Base-by-base conservation (phyloP, 2,888 invertebrate genomes). In the Myathropa florea region DNA sequence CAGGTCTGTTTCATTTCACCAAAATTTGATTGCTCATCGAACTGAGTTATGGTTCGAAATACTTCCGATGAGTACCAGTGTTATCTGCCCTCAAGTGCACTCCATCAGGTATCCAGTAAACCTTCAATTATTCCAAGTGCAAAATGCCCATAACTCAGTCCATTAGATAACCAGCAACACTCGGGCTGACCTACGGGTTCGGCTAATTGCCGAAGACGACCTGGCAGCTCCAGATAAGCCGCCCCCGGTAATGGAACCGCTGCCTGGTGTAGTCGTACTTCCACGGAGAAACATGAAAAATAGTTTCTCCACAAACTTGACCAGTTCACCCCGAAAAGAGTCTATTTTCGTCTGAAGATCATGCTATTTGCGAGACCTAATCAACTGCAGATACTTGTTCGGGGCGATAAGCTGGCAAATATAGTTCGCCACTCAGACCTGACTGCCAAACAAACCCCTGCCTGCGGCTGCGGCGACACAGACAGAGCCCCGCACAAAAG, bases 141-240 rank as follows among this genome's bases (percentile, higher is more conserved):
- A 64, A 73, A 57, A 64, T 64, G 73, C 73, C 59, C 73, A 73
- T 73, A 73, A 73, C 73, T 73, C 73, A 64, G 55, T 7, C 26
- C 21, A 21, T 23, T 23, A 18, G 55, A 60, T 61, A 26, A 23
- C 30, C 60, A 18, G 21, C 53, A n/a, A 3, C 9, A 57, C 59
- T 23, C 12, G 12, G 12, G 23, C 18, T 33, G 28, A 18, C 59
- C 68, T 14, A 21, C 21, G 68, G 68, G 46, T 46, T 46, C 18
- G 18, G 6, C 46, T 46, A 46, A 46, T 46, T 46, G 18, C 46
- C 46, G 7, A 18, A 7, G 46, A n/a, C 46, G 39, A 39, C n/a
- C 39, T 14, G 3, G n/a, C 1, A n/a, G 33, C 39, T 39, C 1
- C n/a, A 12, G 39, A 39, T 39, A 39, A 39, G 39, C 14, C n/a